These are phyloP conservation scores for Achlya flavicornis DNA, from an alignment of 2,888 invertebrate genomes.

Conservation along the genomic window DNA sequence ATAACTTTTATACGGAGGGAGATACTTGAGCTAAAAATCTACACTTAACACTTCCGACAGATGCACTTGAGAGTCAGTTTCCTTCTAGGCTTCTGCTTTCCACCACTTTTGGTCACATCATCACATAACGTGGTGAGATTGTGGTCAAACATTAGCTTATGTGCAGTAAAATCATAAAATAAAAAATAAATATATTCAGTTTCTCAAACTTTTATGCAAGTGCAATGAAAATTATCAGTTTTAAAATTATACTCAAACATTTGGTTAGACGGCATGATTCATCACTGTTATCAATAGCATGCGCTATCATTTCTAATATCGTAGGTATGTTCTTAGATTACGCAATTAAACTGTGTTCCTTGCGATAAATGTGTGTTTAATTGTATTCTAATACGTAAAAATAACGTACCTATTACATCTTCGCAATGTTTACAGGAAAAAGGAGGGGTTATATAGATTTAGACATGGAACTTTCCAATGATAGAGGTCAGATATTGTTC, in stretches of 20 bases:
- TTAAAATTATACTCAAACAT: too few relatives aligned
- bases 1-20: too few relatives aligned
- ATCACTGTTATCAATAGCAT: background rate
- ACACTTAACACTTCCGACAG: too few relatives aligned
- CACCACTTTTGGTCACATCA: too few relatives aligned
- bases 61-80: too few relatives aligned
- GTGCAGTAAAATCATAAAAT: too few relatives aligned
- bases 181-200: too few relatives aligned
- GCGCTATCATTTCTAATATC: background rate
- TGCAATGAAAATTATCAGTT: background rate
- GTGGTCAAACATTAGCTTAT: too few relatives aligned
- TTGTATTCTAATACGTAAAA: background rate
- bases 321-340: background rate
- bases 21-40: too few relatives aligned
- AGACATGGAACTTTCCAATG: constrained; percentile 50
- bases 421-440: constrained; percentile 47
- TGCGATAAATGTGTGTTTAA: background rate
- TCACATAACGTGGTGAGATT: too few relatives aligned
- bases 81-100: too few relatives aligned
- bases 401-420: background rate
- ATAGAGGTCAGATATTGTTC: constrained; percentile 38
- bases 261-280: background rate
- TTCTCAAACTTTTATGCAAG: too few relatives aligned
- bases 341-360: background rate
- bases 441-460: constrained; percentile 44